Evolutionary conservation across 2,888 invertebrate species (phyloP).

Genomic region (Terebella lapidaria): DNA sequence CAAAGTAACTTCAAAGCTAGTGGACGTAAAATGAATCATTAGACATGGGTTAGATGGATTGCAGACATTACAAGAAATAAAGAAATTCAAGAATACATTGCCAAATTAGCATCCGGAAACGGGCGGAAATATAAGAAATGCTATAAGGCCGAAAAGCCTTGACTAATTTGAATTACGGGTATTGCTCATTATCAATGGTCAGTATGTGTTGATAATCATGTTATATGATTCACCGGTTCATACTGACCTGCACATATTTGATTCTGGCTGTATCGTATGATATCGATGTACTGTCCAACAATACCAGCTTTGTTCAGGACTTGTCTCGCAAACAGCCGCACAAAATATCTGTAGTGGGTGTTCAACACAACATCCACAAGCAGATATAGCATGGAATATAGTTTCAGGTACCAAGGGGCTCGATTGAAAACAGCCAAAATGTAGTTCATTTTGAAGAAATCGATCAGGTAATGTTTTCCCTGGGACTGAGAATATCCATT

Average conservation of each 20-base stretch:
- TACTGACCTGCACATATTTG: conserved; percentile 34
- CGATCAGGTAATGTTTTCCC: conserved; percentile 29
- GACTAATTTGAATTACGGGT: too few relatives aligned
- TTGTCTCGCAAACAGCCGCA: conserved; percentile 26
- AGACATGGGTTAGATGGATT: not conserved
- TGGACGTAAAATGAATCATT: not conserved
- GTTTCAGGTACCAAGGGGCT: conserved; percentile 33
- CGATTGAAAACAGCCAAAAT: conserved; percentile 30
- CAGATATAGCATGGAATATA: conserved; percentile 31
- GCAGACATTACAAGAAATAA: not conserved
- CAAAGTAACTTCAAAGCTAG: conserved; percentile 39
- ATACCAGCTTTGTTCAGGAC: conserved; percentile 30
- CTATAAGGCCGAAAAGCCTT: too few relatives aligned
- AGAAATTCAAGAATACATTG: not conserved
- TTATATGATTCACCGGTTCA: too few relatives aligned
- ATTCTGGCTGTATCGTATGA: conserved; percentile 31
- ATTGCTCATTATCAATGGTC: too few relatives aligned
- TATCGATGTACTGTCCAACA: conserved; percentile 34
- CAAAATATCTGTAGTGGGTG: conserved; percentile 29
- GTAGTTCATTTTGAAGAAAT: conserved; percentile 35
- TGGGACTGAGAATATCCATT: not conserved
- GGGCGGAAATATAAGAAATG: too few relatives aligned
- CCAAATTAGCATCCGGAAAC: too few relatives aligned
- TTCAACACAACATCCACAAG: conserved; percentile 29
- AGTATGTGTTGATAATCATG: too few relatives aligned